Percentiles rank a stretch among this genome's conserved stretches.
Evolutionary conservation across 2,797 vertebrate species (phyloP).

Genomic region (Siniperca scherzeri): DNA sequence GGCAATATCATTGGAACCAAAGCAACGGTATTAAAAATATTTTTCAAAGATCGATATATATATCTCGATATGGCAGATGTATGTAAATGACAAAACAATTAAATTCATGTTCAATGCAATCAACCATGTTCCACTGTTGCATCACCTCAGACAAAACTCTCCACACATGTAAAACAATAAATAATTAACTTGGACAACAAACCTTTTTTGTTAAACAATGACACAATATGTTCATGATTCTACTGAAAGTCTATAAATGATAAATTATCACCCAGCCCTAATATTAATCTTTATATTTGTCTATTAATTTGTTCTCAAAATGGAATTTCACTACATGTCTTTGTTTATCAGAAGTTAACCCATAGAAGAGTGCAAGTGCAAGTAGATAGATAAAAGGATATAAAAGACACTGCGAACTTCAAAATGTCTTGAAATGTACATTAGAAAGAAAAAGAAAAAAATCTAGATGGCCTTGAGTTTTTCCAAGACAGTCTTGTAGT

Average conservation of each 20-base stretch:
- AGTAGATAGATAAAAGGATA: not conserved
- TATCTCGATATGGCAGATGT: not conserved
- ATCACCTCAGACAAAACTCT: not conserved
- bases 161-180: not conserved
- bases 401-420: not conserved
- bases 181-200: conserved; percentile 4
- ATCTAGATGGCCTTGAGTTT: not conserved
- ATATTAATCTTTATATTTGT: not conserved
- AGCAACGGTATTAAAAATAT: not conserved
- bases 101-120: not conserved
- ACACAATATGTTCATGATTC: not conserved
- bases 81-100: not conserved
- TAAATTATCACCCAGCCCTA: not conserved
- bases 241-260: not conserved
- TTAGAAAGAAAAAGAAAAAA: not conserved
- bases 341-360: not conserved
- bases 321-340: not conserved
- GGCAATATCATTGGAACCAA: not conserved
- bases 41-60: not conserved
- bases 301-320: not conserved
- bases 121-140: not conserved
- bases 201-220: not conserved
- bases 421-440: not conserved
- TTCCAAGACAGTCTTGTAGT: conserved; percentile 1
- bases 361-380: conserved; percentile 10